Base-by-base conservation (phyloP, 2,113 vertebrate species). In the Neolamprologus variostigma region DNA sequence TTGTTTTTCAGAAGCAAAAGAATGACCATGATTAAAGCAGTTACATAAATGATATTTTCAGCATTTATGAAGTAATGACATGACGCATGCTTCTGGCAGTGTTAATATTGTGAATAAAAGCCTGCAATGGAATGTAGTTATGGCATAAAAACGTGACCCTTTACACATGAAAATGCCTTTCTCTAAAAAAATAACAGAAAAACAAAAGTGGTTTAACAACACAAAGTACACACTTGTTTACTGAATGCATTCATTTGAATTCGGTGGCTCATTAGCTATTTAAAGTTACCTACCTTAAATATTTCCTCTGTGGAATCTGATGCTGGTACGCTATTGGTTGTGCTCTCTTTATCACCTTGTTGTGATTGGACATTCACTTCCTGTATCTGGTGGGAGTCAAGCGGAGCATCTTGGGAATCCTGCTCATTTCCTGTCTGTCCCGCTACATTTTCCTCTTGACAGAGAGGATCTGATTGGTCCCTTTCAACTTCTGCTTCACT, bases 281-380 rank as follows among this genome's bases (percentile, higher is more conserved):
- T 35, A 31, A 92, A 85, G 13, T 59, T 40, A 92, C 92, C 71
- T 95, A 93, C 96, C 96, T 96, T 97, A 82, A 96, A 96, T 90
- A 96, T 94, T 92, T 96, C 95, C 86, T 95, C 94, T 28, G 94
- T 96, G 78, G 94, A 95, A 84, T 95, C 92, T n/a, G 94, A 87
- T 55, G 86, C 79, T 8, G 84, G 84, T 10, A 94, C 88, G 1
- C 90, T 91, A 93, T 95, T 93, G 76, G 91, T 83, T 79, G 86
- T 91, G 78, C 87, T 94, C 81, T 92, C 93, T 92, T 92, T 93
- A 87, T 95, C 94, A 89, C 92, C 91, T 86, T 89, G 90, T 89
- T 93, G 91, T 84, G 89, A 91, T 93, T 94, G 95, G 89, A 88
- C 84, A 73, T 63, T 92, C 31, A 73, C 86, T 83, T 92, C 91